These are phyloP conservation scores for Pegoplata infirma DNA, from an alignment of 2,888 invertebrate genomes.

Conservation along the genomic window DNA sequence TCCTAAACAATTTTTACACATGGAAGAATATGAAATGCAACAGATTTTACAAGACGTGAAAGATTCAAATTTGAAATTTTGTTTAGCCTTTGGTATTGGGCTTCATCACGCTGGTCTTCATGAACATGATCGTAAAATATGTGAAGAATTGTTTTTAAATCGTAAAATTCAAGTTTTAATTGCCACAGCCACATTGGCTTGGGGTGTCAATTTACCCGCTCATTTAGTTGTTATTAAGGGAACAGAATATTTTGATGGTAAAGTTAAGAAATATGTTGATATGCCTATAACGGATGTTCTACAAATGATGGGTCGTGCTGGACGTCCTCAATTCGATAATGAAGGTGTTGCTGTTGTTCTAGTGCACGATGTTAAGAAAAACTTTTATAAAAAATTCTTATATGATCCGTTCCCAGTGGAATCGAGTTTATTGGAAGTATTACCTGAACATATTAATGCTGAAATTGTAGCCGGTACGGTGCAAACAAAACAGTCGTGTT, in stretches of 20 bases:
- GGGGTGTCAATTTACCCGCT: conserved; percentile 99
- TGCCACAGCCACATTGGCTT: conserved; percentile 97
- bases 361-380: conserved; percentile 98
- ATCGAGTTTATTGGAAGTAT: conserved; percentile 92
- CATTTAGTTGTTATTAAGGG: conserved; percentile 99
- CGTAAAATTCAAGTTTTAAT: conserved; percentile 97
- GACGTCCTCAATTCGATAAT: conserved; percentile 97
- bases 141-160: conserved; percentile 96
- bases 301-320: conserved; percentile 99
- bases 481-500: conserved; percentile 92
- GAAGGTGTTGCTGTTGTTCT: conserved; percentile 92
- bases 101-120: conserved; percentile 99
- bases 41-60: conserved; percentile 84
- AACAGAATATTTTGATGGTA: conserved; percentile 99
- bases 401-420: conserved; percentile 99
- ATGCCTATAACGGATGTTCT: conserved; percentile 99
- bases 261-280: conserved; percentile 96
- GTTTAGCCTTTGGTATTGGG: conserved; percentile 97
- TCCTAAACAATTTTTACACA: conserved; percentile 96
- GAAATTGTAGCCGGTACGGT: conserved; percentile 98
- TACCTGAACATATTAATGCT: conserved; percentile 98
- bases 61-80: conserved; percentile 94
- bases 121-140: conserved; percentile 92
- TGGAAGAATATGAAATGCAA: conserved; percentile 91
- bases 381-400: conserved; percentile 98